Conservation (phyloP, 2,888 invertebrate genomes). For the Nomada fabriciana region DNA sequence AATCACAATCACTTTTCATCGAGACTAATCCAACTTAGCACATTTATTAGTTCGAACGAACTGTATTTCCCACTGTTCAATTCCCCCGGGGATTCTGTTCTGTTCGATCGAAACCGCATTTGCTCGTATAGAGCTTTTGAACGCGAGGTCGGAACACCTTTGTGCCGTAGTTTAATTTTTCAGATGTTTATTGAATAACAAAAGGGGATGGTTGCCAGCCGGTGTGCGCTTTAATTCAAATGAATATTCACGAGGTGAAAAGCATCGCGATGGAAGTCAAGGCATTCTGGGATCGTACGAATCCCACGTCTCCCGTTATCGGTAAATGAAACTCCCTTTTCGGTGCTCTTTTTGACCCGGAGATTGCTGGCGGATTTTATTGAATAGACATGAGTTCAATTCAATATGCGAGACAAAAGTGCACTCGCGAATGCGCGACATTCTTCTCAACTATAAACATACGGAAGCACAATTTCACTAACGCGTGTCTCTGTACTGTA, state of each 20-base stretch:
- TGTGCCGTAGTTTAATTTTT: not conserved
- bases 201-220: not conserved
- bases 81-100: not conserved
- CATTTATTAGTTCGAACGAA: not conserved
- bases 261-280: not conserved
- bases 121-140: not conserved
- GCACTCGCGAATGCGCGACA: not conserved
- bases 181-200: slow-evolving; percentile 24
- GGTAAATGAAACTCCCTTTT: slow-evolving; percentile 26
- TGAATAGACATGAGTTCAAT: not conserved
- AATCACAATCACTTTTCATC: not conserved
- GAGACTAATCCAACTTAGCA: not conserved
- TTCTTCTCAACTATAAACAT: slow-evolving; percentile 16
- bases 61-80: not conserved
- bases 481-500: slow-evolving; percentile 5
- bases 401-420: slow-evolving; percentile 21
- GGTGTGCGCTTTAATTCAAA: slow-evolving; percentile 15
- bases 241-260: slow-evolving; percentile 44
- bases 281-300: slow-evolving; percentile 19
- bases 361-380: slow-evolving; percentile 3
- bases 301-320: slow-evolving; percentile 27
- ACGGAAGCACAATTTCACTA: slow-evolving; percentile 19
- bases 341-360: not conserved
- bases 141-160: not conserved
- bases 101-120: not conserved